Base-by-base conservation (phyloP, 2,113 vertebrate genomes). In the Sturnus vulgaris region DNA sequence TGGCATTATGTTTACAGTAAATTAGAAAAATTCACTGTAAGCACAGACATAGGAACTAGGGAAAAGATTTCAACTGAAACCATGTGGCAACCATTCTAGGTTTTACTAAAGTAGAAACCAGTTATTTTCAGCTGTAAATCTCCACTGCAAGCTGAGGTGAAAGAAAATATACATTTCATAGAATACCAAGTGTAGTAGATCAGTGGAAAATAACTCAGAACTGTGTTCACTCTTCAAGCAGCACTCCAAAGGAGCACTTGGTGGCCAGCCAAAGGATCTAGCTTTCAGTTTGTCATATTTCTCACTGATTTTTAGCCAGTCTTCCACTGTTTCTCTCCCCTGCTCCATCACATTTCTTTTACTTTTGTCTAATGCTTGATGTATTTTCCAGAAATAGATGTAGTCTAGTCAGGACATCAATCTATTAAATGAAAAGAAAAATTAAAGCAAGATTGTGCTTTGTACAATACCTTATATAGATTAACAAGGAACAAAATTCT, bases 171-270 rank as follows among this genome's bases (percentile, higher is more conserved):
- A 60, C 37, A 49, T 96, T 91, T 96, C 35, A 72, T 30, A 71
- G 73, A 89, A 78, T 89, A 91, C 69, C 80, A 91, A 87, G 25
- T 39, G n/a, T 49, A 86, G 60, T 78, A 94, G 52, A 91, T 77
- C 70, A 88, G 81, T 84, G 91, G 76, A 95, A 93, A 92, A 94
- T 75, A 86, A 82, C 86, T 73, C 50, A 81, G 24, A 92, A 81
- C 21, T 82, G 17, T 88, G 22, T 71, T 83, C 72, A 73, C 15
- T 46, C 86, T 92, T 92, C 83, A 75, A 92, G 63, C 16, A 90
- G 55, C n/a, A 55, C 56, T 81, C 68, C 64, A 70, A 50, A 94
- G 57, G 68, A 94, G 31, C 40, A 33, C 28, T 88, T 96, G 88
- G 60, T 86, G 24, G 47, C 16, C 59, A 78, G 91, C 86, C 80